Conservation (phyloP, 37 sponge, comb jelly and placozoan genomes). For the Crambe crambe region DNA sequence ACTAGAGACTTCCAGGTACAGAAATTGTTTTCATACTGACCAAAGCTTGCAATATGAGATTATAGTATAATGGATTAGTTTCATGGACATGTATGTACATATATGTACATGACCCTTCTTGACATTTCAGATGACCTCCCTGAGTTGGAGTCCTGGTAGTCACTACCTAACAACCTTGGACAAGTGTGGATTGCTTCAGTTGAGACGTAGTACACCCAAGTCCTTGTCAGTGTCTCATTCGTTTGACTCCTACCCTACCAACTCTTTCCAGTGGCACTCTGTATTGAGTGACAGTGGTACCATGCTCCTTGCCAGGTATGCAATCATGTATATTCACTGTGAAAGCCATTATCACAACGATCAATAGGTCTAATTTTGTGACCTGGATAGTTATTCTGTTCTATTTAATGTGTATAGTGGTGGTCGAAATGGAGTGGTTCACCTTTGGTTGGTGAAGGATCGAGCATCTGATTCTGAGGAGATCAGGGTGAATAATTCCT, state of each 20-base stretch:
- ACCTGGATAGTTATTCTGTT: too few relatives aligned
- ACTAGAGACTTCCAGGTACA: conserved; percentile 5
- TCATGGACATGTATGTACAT: too few relatives aligned
- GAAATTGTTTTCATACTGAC: neutral
- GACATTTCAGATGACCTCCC: conserved; percentile 6
- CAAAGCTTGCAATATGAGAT: neutral
- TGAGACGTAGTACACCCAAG: conserved; percentile 2
- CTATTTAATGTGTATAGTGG: conserved; percentile 51
- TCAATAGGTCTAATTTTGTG: too few relatives aligned
- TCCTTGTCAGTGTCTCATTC: conserved; percentile 5
- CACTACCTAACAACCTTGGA: conserved; percentile 24
- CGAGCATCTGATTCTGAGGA: neutral
- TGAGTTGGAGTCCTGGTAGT: conserved; percentile 46
- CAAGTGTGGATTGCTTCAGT: conserved; percentile 11
- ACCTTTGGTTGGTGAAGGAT: conserved; percentile 26
- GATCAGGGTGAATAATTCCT: neutral
- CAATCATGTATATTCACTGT: too few relatives aligned
- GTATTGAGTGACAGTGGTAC: conserved; percentile 10
- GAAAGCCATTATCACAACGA: too few relatives aligned
- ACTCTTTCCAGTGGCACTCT: conserved; percentile 40
- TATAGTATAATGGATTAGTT: too few relatives aligned
- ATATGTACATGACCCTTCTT: too few relatives aligned
- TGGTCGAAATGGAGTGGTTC: conserved; percentile 14
- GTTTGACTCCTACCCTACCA: conserved; percentile 15
- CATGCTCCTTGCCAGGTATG: conserved; percentile 63